These are phyloP conservation scores for Aricia agestis DNA, from an alignment of 1,140 invertebrate species.

Conservation along the genomic window DNA sequence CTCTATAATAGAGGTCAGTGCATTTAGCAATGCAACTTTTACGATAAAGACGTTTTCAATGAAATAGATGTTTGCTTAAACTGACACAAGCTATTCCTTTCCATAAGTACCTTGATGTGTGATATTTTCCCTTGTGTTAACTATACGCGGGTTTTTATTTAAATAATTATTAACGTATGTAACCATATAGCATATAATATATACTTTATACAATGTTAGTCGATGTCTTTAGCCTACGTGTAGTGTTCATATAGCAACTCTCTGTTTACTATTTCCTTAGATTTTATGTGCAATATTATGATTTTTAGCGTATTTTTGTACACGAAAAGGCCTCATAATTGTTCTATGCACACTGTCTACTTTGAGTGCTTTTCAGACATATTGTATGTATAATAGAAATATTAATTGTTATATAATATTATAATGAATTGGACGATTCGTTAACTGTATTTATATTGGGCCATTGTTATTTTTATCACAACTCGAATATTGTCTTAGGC, in stretches of 20 bases:
- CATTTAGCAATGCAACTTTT: not conserved
- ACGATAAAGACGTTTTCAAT: not conserved
- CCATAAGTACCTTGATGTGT: not conserved
- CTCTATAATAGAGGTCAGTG: too few relatives aligned
- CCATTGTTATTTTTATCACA: conserved; percentile 6
- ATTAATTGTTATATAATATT: conserved; percentile 1
- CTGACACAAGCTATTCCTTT: not conserved
- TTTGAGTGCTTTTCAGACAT: not conserved
- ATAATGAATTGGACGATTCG: not conserved
- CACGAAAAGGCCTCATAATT: not conserved
- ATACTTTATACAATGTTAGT: not conserved
- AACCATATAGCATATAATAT: conserved; percentile 4
- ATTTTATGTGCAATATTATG: conserved; percentile 10
- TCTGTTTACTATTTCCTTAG: not conserved
- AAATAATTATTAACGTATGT: conserved; percentile 4
- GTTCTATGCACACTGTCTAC: conserved; percentile 10
- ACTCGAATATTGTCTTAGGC: not conserved
- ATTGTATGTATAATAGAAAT: conserved; percentile 11
- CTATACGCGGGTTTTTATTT: conserved; percentile 3
- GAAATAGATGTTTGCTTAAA: not conserved
- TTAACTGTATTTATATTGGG: conserved; percentile 1
- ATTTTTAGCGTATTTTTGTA: conserved; percentile 3
- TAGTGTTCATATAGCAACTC: not conserved
- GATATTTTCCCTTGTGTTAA: conserved; percentile 10
- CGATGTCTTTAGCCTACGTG: not conserved